phyloP scores from a whole-genome alignment of 2,113 vertebrate species.

The Colinus virginianus region DNA sequence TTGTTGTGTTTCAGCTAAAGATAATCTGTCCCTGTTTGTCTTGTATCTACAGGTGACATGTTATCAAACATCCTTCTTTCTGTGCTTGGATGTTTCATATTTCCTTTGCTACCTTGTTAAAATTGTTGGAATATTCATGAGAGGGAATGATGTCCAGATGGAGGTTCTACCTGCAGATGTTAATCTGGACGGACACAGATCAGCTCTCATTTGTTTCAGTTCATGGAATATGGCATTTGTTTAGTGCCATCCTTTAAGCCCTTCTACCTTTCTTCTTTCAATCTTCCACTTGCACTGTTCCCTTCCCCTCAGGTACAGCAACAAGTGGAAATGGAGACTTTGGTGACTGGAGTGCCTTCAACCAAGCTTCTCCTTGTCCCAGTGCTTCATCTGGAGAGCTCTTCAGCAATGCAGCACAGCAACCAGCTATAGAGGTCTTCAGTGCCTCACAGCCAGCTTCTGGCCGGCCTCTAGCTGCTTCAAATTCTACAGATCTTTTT shows the following conservation, averaged over 20 bases:
- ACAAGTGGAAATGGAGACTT: constrained; percentile 90
- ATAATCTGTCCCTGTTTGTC: constrained; percentile 33
- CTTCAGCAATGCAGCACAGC: constrained; percentile 74
- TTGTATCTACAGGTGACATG: constrained; percentile 43
- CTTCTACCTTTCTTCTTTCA: constrained; percentile 28
- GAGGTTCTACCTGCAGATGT: constrained; percentile 87
- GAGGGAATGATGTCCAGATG: constrained; percentile 85
- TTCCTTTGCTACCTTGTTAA: constrained; percentile 75
- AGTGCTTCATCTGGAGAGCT: constrained; percentile 74
- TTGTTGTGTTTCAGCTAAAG: constrained; percentile 20
- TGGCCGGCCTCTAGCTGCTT: constrained; percentile 69
- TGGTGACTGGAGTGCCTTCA: constrained; percentile 96
- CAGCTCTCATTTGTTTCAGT: constrained; percentile 87
- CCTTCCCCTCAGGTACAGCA: constrained; percentile 71
- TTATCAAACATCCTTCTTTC: constrained; percentile 25
- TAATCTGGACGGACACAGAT: constrained; percentile 90
- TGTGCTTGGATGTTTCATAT: constrained; percentile 45
- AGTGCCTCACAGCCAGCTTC: constrained; percentile 57
- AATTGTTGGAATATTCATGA: constrained; percentile 89
- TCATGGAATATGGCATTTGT: constrained; percentile 64
- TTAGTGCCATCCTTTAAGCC: constrained; percentile 46
- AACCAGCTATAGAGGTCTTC: constrained; percentile 69
- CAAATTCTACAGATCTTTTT: constrained; percentile 87
- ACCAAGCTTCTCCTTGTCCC: constrained; percentile 82
- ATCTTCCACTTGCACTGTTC: not conserved